Percentiles rank a stretch among this genome's conserved stretches.
These are phyloP conservation scores for Arctocebus calabarensis DNA, from an alignment of 2,797 vertebrate species.

Conservation along the genomic window DNA sequence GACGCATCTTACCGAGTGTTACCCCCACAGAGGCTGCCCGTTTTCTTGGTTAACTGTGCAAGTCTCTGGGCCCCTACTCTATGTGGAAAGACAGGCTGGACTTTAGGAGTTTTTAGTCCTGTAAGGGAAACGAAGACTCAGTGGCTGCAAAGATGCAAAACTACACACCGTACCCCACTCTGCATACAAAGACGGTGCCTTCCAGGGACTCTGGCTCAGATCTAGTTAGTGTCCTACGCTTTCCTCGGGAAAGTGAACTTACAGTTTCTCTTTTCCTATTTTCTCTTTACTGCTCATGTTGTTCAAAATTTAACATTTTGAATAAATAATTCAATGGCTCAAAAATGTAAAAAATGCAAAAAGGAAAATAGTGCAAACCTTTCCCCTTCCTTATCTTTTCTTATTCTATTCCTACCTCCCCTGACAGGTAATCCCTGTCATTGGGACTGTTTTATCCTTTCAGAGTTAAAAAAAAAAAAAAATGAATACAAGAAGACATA, in stretches of 20 bases:
- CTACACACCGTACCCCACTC: neutral
- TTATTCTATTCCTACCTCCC: neutral
- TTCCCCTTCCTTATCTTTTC: neutral
- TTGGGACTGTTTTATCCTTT: neutral
- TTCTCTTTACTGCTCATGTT: neutral
- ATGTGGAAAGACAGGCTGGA: neutral
- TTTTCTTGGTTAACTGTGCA: neutral
- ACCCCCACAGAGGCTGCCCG: conserved; percentile 45
- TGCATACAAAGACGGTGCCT: accelerated
- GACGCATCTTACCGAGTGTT: conserved; percentile 38
- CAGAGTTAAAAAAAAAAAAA: neutral
- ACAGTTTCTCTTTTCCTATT: neutral
- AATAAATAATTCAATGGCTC: neutral
- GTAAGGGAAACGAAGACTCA: neutral
- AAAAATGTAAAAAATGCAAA: neutral
- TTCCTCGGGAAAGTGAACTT: neutral
- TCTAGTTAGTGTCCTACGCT: neutral
- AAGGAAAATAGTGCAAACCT: neutral
- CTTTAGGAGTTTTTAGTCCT: neutral
- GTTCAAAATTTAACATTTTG: conserved; percentile 22
- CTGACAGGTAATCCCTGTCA: neutral
- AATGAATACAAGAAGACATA: neutral
- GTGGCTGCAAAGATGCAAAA: neutral
- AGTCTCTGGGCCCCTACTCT: neutral
- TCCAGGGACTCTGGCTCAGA: no score